These are phyloP conservation scores for Heliopora coerulea DNA, from an alignment of 92 coral and sea anemone species.

Conservation along the genomic window DNA sequence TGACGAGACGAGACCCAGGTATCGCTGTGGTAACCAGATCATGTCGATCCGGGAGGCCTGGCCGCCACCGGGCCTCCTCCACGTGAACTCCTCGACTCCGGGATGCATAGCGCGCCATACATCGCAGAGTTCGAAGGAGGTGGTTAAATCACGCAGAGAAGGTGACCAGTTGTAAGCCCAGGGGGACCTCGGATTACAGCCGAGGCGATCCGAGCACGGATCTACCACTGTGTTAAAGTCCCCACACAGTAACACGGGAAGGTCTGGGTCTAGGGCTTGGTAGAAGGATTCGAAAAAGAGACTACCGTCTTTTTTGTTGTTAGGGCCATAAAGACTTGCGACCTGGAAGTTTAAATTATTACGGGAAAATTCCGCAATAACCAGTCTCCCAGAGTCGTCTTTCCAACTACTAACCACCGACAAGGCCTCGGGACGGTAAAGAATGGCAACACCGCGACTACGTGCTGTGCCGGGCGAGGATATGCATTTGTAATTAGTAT, in stretches of 20 bases:
- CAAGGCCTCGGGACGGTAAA: slow-evolving; percentile 21
- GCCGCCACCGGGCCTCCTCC: slow-evolving; percentile 10
- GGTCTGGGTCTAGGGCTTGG: slow-evolving; percentile 8
- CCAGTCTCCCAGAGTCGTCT: slow-evolving; percentile 29
- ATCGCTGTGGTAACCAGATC: slow-evolving; percentile 30
- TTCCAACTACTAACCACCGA: background rate
- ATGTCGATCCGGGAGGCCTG: slow-evolving; percentile 34
- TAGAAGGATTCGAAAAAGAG: slow-evolving; percentile 8
- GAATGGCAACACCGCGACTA: slow-evolving; percentile 33
- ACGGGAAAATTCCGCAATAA: slow-evolving; percentile 8
- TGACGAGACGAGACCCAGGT: background rate
- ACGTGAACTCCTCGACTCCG: background rate
- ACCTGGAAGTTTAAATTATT: background rate
- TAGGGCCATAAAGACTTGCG: slow-evolving; percentile 23
- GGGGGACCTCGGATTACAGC: background rate
- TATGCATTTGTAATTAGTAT: background rate
- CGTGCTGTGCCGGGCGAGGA: slow-evolving; percentile 31
- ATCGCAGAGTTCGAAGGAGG: background rate
- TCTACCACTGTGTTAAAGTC: slow-evolving; percentile 31
- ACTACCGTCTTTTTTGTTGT: background rate
- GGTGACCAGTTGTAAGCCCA: slow-evolving; percentile 1
- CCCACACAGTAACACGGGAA: slow-evolving; percentile 21
- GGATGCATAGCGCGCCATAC: slow-evolving; percentile 25
- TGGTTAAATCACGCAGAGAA: background rate
- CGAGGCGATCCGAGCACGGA: slow-evolving; percentile 5